Conservation (phyloP, 2,113 vertebrate genomes). For the Aspidoscelis tigris region DNA sequence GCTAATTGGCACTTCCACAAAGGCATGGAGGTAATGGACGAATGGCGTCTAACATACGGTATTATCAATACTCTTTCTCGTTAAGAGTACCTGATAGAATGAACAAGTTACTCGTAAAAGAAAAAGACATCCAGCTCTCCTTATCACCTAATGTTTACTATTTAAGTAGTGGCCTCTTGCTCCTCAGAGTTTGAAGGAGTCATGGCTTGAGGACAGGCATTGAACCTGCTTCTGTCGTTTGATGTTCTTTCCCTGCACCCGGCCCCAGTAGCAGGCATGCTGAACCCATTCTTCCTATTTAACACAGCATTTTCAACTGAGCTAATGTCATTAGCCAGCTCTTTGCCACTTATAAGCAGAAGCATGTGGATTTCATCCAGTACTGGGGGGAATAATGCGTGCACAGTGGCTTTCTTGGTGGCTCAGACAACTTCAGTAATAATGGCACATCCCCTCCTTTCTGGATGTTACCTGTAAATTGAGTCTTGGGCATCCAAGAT, state of each 20-base stretch:
- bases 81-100: not conserved
- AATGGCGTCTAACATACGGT: no score
- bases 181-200: not conserved
- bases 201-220: not conserved
- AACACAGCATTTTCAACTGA: not conserved
- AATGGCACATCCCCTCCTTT: not conserved
- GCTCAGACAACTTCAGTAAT: not conserved
- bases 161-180: not conserved
- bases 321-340: not conserved
- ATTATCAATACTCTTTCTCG: not conserved
- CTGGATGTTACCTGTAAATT: no score
- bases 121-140: not conserved
- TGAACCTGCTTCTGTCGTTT: not conserved
- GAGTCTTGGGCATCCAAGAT: not conserved
- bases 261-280: no score
- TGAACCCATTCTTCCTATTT: not conserved
- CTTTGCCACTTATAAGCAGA: not conserved
- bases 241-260: not conserved
- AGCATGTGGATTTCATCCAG: not conserved
- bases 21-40: not conserved
- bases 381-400: not conserved
- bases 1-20: slow-evolving; percentile 40
- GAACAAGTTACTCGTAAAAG: not conserved
- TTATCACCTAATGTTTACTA: not conserved
- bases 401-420: not conserved